Conservation (phyloP, 2,888 invertebrate genomes). For the Caenorhabditis imperialis region DNA sequence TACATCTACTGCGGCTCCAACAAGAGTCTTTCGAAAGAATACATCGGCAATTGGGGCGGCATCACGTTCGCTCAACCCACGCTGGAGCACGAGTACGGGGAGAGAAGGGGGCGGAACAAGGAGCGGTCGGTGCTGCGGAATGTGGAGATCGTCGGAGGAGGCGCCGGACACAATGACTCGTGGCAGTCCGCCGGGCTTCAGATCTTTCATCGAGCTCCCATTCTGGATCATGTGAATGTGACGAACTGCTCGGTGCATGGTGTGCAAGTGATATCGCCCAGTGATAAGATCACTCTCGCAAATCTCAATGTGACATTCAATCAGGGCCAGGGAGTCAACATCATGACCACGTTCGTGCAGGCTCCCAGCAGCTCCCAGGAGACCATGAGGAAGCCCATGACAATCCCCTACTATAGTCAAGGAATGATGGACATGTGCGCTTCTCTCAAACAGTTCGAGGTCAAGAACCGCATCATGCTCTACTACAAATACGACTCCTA, state of each 20-base stretch:
- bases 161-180: slow-evolving; percentile 94
- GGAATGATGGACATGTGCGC: slow-evolving; percentile 97
- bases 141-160: slow-evolving; percentile 90
- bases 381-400: slow-evolving; percentile 46
- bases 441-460: slow-evolving; percentile 89
- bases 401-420: slow-evolving; percentile 83
- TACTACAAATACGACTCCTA: slow-evolving; percentile 97
- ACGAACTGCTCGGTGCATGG: slow-evolving; percentile 87
- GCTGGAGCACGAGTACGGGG: slow-evolving; percentile 61
- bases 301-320: slow-evolving; percentile 81
- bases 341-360: slow-evolving; percentile 87
- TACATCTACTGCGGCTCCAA: slow-evolving; percentile 89
- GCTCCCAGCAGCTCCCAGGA: slow-evolving; percentile 58
- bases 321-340: slow-evolving; percentile 90
- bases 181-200: slow-evolving; percentile 86
- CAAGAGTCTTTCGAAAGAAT: slow-evolving; percentile 77
- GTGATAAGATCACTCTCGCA: slow-evolving; percentile 64
- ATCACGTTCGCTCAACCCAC: slow-evolving; percentile 83
- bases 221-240: slow-evolving; percentile 87
- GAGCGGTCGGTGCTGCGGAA: slow-evolving; percentile 85
- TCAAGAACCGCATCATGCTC: slow-evolving; percentile 84
- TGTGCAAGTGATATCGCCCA: slow-evolving; percentile 83
- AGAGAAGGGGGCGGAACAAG: slow-evolving; percentile 11
- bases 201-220: slow-evolving; percentile 90
- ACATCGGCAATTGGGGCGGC: slow-evolving; percentile 93